These are phyloP conservation scores for Potorous gilbertii DNA, from an alignment of 2,797 vertebrate species.

Conservation along the genomic window DNA sequence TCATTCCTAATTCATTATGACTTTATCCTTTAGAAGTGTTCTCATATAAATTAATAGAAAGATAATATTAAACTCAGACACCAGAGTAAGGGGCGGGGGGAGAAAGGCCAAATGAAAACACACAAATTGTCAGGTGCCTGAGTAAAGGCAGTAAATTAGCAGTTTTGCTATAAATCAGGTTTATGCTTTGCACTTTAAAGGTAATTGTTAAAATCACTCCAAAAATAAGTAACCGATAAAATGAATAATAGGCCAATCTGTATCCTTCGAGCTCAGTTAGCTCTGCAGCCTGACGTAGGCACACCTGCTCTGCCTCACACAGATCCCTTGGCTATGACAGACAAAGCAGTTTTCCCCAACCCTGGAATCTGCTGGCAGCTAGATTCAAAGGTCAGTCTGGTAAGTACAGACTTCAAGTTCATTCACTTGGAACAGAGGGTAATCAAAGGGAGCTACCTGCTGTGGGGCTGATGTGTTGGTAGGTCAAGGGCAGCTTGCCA, in stretches of 20 bases:
- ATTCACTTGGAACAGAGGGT: not conserved
- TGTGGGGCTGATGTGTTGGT: not conserved
- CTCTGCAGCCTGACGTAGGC: not conserved
- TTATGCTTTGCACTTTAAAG: not conserved
- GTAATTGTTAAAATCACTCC: constrained; percentile 40
- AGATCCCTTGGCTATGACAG: fast-evolving
- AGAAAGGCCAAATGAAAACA: constrained; percentile 55
- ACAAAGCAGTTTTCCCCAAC: not conserved
- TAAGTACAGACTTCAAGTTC: fast-evolving
- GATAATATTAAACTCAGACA: constrained; percentile 47
- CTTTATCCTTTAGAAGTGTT: constrained; percentile 68
- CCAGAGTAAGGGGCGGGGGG: not conserved
- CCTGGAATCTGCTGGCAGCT: not conserved
- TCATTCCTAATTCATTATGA: constrained; percentile 69
- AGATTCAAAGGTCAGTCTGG: not conserved
- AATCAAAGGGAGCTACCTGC: not conserved
- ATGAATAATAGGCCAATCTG: constrained; percentile 9
- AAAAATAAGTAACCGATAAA: constrained; percentile 59
- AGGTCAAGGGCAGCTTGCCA: too few relatives aligned
- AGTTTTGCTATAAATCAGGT: constrained; percentile 52
- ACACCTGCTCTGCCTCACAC: fast-evolving
- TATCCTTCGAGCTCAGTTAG: not conserved
- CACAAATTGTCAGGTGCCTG: not conserved
- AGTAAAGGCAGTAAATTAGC: constrained; percentile 55
- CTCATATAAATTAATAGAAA: constrained; percentile 67